Base-by-base conservation (phyloP, 2,113 vertebrate genomes). In the Heterotilapia buettikoferi region DNA sequence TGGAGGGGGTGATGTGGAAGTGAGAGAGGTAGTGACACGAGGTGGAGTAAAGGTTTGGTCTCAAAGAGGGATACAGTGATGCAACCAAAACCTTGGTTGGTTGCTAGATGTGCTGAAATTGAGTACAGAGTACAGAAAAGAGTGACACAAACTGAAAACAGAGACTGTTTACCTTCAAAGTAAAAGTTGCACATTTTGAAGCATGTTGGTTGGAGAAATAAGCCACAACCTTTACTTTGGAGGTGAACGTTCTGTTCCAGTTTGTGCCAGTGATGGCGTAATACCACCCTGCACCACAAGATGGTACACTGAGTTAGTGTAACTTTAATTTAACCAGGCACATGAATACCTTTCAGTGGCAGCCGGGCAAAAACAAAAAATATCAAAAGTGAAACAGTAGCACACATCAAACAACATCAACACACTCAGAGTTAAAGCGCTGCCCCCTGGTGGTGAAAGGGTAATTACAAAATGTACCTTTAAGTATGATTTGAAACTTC, bases 401-500 rank as follows among this genome's bases (percentile, higher is more conserved):
- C 21, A 73, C 36, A 43, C 5, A 26, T 71, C 66, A 40, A 43
- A 43, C 10, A 66, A 38, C 33, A 66, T 66, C 61, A 40, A 14
- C 12, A 71, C 66, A 45, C 38, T 45, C 13, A 45, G 2, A 16
- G 38, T 13, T 73, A 4, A 73, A 73, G 21, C 1, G 21, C 66
- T 73, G 38, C 21, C 66, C 38, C 12, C 66, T 71, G 13, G 8
- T 73, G 66, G 66, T 45, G 38, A 73, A 18, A 26, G 21, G 14
- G 21, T 73, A 0, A 73, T 45, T 73, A 73, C 13, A 45, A 45
- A 73, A 45, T 18, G 21, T 45, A 73, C 21, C 38, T 73, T 73
- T 73, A 73, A 26, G 61, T 38, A 66, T 66, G 61, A 66, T 38
- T 12, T 66, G 18, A 38, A 66, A 66, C 19, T 66, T 73, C 13